These are phyloP conservation scores for Tapirus terrestris DNA, from an alignment of 2,113 vertebrate species.

Conservation along the genomic window DNA sequence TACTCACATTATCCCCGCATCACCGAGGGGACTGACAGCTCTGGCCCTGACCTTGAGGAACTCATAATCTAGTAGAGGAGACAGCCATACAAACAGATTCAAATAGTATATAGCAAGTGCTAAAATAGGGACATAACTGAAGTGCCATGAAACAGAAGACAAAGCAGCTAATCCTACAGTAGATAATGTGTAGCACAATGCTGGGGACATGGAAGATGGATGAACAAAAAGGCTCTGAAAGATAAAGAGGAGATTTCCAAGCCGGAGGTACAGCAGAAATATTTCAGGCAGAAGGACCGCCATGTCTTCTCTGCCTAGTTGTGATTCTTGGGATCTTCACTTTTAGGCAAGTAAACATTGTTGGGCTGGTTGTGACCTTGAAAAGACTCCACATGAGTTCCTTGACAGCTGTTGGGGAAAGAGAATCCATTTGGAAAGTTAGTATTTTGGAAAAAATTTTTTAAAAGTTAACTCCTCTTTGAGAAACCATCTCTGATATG, in stretches of 20 bases:
- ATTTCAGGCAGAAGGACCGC: not conserved
- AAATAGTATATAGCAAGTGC: not conserved
- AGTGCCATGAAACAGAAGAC: not conserved
- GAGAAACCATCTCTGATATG: not conserved
- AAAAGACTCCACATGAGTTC: not conserved
- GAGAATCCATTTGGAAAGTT: conserved; percentile 2
- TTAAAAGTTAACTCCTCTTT: not conserved
- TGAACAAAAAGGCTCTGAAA: not conserved
- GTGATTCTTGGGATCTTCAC: not conserved
- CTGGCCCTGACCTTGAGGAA: not conserved
- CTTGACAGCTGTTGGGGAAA: not conserved
- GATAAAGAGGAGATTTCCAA: not conserved
- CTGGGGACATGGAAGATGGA: not conserved
- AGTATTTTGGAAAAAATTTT: not conserved
- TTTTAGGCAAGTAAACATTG: not conserved
- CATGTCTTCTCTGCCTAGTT: not conserved
- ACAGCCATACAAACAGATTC: not conserved
- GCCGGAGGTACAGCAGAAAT: not conserved
- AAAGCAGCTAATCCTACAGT: not conserved
- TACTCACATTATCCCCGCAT: not conserved
- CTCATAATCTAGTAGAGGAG: not conserved
- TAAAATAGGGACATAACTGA: not conserved
- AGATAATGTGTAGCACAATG: too few species aligned
- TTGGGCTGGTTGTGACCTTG: not conserved
- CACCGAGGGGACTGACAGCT: not conserved